These are phyloP conservation scores for Gryon sp. DNA, from an alignment of 1,140 invertebrate genomes.

Conservation along the genomic window DNA sequence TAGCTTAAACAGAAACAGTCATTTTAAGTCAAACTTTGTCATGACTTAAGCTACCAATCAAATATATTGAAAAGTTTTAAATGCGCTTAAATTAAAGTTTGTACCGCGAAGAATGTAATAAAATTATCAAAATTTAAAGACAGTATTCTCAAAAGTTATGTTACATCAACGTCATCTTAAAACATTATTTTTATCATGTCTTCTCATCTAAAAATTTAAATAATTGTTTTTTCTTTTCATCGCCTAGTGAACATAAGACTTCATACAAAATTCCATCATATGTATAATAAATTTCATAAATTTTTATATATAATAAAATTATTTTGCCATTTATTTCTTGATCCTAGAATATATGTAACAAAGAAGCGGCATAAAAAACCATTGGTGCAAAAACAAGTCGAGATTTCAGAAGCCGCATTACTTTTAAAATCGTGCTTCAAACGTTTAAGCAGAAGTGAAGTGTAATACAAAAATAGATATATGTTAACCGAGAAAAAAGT, in stretches of 20 bases:
- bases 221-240: not conserved
- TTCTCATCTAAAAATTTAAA: not conserved
- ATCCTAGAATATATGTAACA: not conserved
- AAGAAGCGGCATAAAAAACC: not conserved
- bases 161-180: not conserved
- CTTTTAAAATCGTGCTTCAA: slow-evolving; percentile 43
- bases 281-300: too few relatives aligned
- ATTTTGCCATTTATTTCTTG: not conserved
- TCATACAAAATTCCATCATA: too few relatives aligned
- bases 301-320: too few relatives aligned
- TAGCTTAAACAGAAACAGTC: too few relatives aligned
- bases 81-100: not conserved
- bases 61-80: not conserved
- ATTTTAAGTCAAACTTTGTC: not conserved
- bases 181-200: not conserved
- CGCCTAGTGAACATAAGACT: too few relatives aligned
- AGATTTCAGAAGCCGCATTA: slow-evolving; percentile 10
- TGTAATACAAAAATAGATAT: slow-evolving; percentile 42
- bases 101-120: not conserved
- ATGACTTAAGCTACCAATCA: not conserved
- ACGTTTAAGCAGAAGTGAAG: slow-evolving; percentile 46
- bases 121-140: not conserved
- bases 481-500: slow-evolving; percentile 7
- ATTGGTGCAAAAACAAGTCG: not conserved
- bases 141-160: too few relatives aligned